These are phyloP conservation scores for Ammospiza caudacuta DNA, from an alignment of 2,113 vertebrate species.

Conservation along the genomic window DNA sequence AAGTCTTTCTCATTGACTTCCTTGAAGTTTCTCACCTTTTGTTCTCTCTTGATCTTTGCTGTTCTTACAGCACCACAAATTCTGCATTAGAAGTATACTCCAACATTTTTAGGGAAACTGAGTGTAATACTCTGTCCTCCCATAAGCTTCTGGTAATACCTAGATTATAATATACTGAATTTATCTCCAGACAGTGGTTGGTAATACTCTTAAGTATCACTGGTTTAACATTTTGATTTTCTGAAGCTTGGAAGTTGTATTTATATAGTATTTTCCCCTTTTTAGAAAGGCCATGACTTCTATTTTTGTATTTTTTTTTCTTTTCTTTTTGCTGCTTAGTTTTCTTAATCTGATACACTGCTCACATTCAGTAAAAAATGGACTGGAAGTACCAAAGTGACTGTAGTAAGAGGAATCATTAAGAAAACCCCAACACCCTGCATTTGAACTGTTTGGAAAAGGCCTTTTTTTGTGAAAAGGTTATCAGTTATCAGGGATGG, in stretches of 20 bases:
- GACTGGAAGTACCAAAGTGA: background rate
- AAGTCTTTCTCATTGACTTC: background rate
- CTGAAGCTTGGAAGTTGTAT: background rate
- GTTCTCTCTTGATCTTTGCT: background rate
- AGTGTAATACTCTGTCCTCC: background rate
- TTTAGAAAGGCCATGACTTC: background rate
- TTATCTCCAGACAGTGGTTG: background rate
- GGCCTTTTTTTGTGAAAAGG: background rate
- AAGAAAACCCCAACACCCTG: rapidly evolving
- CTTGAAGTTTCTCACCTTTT: background rate
- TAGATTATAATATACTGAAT: background rate
- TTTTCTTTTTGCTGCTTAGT: background rate
- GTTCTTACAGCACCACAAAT: background rate
- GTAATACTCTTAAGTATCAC: background rate
- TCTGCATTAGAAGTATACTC: background rate
- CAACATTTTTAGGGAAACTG: background rate
- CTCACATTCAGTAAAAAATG: background rate
- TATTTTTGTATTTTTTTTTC: background rate
- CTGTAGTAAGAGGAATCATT: background rate
- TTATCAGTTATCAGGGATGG: background rate
- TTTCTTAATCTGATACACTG: background rate
- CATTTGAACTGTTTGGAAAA: background rate
- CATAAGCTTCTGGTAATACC: background rate
- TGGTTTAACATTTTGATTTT: background rate
- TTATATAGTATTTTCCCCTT: background rate